phyloP scores from a whole-genome alignment of 1,140 invertebrate genomes.

The Tetramorium alpestre region DNA sequence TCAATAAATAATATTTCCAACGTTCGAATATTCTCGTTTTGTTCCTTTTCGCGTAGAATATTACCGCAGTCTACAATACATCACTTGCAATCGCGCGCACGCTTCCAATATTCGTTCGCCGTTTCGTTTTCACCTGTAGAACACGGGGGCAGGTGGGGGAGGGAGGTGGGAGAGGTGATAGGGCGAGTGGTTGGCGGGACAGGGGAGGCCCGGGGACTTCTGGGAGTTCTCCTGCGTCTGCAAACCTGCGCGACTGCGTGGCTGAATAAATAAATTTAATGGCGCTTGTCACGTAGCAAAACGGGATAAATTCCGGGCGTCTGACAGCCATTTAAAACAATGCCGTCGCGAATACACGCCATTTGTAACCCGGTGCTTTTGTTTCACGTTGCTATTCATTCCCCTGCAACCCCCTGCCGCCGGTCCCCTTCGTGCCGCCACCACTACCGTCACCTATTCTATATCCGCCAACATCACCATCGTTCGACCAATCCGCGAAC shows the following conservation, averaged over 20 bases:
- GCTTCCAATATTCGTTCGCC: conserved; percentile 56
- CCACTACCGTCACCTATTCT: conserved; percentile 66
- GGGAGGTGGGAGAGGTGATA: neutral
- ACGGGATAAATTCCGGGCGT: conserved; percentile 84
- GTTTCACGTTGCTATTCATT: conserved; percentile 84
- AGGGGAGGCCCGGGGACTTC: conserved; percentile 1
- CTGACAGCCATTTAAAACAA: conserved; percentile 86
- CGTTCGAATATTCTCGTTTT: conserved; percentile 26
- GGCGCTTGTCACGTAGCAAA: conserved; percentile 84
- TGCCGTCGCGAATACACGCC: conserved; percentile 84
- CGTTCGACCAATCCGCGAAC: conserved; percentile 64
- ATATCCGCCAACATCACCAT: conserved; percentile 70
- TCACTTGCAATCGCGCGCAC: conserved; percentile 50
- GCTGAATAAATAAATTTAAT: conserved; percentile 85
- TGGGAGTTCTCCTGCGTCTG: conserved; percentile 61
- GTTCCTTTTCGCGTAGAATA: conserved; percentile 49
- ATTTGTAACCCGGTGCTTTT: conserved; percentile 85
- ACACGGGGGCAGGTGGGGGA: neutral
- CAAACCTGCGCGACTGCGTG: conserved; percentile 63
- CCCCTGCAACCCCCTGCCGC: conserved; percentile 62
- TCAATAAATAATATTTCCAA: conserved; percentile 49
- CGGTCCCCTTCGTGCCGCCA: conserved; percentile 39
- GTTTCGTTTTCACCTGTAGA: conserved; percentile 69
- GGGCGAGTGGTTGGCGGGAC: neutral
- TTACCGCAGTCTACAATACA: conserved; percentile 58